Evolutionary conservation across 1,140 invertebrate species (phyloP).

Genomic region (Nasonia giraulti): DNA sequence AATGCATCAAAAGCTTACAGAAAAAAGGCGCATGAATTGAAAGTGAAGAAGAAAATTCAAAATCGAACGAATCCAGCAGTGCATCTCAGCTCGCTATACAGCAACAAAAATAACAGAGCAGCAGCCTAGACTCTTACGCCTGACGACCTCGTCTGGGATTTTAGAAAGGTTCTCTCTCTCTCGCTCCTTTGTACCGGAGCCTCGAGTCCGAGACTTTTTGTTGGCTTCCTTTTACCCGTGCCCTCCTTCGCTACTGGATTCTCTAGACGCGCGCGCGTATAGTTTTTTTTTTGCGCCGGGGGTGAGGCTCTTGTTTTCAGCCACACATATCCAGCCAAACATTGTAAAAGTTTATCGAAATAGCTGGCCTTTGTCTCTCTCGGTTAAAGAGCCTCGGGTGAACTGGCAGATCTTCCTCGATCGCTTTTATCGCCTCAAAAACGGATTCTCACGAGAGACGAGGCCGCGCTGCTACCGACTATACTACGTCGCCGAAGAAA

Average conservation of each 20-base stretch:
- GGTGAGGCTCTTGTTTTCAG: background rate
- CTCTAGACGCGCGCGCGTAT: background rate
- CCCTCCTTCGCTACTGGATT: background rate
- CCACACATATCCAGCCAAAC: no score
- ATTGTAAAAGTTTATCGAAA: no score
- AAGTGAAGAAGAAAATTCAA: no score
- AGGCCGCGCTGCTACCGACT: background rate
- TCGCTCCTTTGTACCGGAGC: background rate
- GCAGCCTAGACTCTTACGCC: background rate
- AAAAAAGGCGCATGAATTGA: background rate
- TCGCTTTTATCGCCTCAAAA: conserved; percentile 38
- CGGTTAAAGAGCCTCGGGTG: background rate
- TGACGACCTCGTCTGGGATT: conserved; percentile 10
- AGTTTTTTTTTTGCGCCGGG: background rate
- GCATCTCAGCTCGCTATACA: no score
- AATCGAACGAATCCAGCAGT: no score
- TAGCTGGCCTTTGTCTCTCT: background rate
- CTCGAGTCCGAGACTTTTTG: conserved; percentile 1
- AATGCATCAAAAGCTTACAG: background rate
- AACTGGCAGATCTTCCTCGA: background rate
- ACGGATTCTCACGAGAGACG: conserved; percentile 38
- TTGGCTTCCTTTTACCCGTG: conserved; percentile 15
- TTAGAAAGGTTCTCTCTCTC: conserved; percentile 24
- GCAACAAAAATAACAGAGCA: background rate
- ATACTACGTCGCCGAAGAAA: background rate